phyloP scores from a whole-genome alignment of 2,113 vertebrate genomes.

The Thinocorus orbignyianus region DNA sequence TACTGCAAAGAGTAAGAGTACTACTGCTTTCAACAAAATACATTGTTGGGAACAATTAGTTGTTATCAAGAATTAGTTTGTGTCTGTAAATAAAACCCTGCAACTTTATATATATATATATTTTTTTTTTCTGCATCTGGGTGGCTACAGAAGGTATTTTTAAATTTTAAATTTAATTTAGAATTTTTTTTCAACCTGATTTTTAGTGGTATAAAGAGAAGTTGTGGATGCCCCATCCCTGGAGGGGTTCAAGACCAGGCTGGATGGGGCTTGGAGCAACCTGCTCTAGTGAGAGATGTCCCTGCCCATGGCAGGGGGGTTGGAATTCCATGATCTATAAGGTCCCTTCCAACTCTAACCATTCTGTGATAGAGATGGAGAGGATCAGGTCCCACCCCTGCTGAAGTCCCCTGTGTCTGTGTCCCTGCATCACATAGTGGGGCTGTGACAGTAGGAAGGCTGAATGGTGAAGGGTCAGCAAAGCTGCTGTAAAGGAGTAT shows the following conservation, averaged over 20 bases:
- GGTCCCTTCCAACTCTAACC: too few relatives aligned
- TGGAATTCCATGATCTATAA: too few relatives aligned
- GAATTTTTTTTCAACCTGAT: background rate
- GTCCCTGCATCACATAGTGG: background rate
- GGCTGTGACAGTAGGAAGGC: background rate
- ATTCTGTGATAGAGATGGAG: background rate
- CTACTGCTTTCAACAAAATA: background rate
- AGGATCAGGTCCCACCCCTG: background rate
- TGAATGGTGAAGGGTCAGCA: background rate
- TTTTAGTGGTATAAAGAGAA: background rate
- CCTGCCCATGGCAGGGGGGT: too few relatives aligned
- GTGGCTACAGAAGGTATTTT: accelerated
- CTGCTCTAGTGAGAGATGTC: too few relatives aligned
- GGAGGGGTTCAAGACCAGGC: too few relatives aligned
- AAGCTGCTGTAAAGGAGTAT: background rate
- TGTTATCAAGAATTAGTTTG: background rate
- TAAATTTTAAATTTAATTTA: too few relatives aligned
- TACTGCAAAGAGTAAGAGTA: background rate
- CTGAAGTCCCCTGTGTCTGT: background rate
- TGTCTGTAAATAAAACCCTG: background rate
- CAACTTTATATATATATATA: background rate
- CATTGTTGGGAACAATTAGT: background rate
- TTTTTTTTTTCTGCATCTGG: background rate
- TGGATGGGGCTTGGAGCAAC: too few relatives aligned
- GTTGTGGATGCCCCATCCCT: too few relatives aligned